Conservation (phyloP, 2,888 invertebrate genomes). For the Patella ulyssiponensis region DNA sequence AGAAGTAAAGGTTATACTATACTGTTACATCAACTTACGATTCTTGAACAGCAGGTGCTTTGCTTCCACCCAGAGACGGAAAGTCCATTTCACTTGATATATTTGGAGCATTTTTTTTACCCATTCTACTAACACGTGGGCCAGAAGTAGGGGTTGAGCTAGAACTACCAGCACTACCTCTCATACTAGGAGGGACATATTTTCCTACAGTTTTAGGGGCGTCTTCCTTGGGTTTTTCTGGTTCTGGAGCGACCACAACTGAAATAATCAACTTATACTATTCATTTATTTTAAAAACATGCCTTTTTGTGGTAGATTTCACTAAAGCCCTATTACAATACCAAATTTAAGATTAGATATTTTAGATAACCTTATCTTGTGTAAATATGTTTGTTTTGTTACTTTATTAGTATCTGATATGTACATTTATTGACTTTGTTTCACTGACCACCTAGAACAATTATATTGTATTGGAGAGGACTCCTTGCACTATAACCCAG, state of each 20-base stretch:
- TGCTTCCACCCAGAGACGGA: slow-evolving; percentile 61
- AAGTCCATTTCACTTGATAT: slow-evolving; percentile 66
- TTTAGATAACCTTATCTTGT: no score
- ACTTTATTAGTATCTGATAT: no score
- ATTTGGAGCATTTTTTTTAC: slow-evolving; percentile 62
- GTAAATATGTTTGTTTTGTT: no score
- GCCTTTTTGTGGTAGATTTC: no score
- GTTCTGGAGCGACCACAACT: slow-evolving; percentile 23
- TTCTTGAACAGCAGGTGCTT: slow-evolving; percentile 25
- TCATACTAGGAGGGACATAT: slow-evolving; percentile 58
- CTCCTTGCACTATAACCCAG: no score
- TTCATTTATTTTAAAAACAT: no score
- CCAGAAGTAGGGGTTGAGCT: slow-evolving; percentile 29
- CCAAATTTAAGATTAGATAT: no score
- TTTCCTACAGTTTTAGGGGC: slow-evolving; percentile 48
- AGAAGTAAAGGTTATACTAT: not conserved
- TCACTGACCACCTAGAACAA: no score
- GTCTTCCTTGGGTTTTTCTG: slow-evolving; percentile 42
- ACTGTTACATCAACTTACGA: slow-evolving; percentile 11
- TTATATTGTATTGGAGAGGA: no score
- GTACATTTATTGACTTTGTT: no score
- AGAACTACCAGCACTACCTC: slow-evolving; percentile 41
- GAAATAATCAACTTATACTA: no score
- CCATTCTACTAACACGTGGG: slow-evolving; percentile 40
- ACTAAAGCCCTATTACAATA: no score